phyloP scores from a whole-genome alignment of 2,797 vertebrate species.

The Helarctos malayanus region DNA sequence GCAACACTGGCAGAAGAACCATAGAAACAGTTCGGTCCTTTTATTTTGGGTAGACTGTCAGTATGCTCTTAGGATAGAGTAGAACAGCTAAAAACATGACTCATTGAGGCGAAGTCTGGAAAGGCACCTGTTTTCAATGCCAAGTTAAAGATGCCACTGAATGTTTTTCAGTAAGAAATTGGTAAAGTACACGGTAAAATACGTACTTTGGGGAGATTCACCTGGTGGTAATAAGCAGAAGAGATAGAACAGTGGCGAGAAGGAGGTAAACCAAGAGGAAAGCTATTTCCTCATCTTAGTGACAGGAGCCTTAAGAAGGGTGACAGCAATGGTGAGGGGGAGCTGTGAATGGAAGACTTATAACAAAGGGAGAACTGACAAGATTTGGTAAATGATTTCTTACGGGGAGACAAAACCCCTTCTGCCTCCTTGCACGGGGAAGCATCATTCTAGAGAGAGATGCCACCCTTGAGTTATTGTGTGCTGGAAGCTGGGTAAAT shows the following conservation, averaged over 20 bases:
- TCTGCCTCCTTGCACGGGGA: not conserved
- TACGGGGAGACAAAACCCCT: not conserved
- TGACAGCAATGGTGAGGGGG: not conserved
- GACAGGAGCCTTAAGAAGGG: not conserved
- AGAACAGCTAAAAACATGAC: not conserved
- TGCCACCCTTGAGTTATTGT: slow-evolving; percentile 43
- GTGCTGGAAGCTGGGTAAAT: slow-evolving; percentile 7
- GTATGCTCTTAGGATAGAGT: not conserved
- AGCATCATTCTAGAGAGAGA: not conserved
- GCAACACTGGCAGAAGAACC: not conserved
- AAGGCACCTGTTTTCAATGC: not conserved
- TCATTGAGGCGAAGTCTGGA: not conserved
- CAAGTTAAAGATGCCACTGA: not conserved
- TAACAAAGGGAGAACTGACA: not conserved
- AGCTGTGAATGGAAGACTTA: not conserved
- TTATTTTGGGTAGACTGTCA: not conserved
- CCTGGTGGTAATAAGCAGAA: not conserved
- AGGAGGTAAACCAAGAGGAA: not conserved
- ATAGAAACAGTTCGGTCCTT: not conserved
- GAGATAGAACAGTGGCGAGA: not conserved
- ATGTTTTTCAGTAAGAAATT: not conserved
- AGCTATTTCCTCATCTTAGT: not conserved
- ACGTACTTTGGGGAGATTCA: not conserved
- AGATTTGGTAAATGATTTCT: not conserved
- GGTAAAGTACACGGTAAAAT: not conserved